Evolutionary conservation across 2,797 vertebrate species (phyloP).

Genomic region (Urocyon cinereoargenteus): DNA sequence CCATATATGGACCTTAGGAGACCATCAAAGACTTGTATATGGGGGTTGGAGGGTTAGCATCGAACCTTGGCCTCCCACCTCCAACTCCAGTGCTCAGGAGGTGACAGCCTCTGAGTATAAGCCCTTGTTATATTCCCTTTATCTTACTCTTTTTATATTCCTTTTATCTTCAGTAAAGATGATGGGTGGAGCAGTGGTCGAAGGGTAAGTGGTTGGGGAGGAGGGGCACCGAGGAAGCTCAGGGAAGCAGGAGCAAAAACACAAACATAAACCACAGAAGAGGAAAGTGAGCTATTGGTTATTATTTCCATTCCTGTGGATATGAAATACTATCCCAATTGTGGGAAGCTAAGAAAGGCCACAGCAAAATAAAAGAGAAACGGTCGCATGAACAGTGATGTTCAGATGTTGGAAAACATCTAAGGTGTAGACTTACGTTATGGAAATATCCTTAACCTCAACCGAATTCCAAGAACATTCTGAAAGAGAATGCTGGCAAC

Average conservation of each 20-base stretch:
- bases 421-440: constrained; percentile 74
- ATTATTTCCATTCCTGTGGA: constrained; percentile 83
- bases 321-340: constrained; percentile 65
- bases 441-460: constrained; percentile 78
- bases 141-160: constrained; percentile 12
- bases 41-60: background rate
- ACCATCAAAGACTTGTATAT: background rate
- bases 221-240: constrained; percentile 35
- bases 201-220: background rate
- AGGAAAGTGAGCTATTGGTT: constrained; percentile 79
- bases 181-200: constrained; percentile 8
- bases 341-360: constrained; percentile 74
- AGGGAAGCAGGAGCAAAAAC: constrained; percentile 52
- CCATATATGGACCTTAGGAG: constrained; percentile 66
- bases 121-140: background rate
- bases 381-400: constrained; percentile 57
- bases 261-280: constrained; percentile 72
- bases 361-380: constrained; percentile 74
- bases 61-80: background rate
- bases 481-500: background rate
- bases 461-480: constrained; percentile 57
- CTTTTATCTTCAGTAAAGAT: constrained; percentile 30
- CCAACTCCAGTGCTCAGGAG: background rate
- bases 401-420: constrained; percentile 74
- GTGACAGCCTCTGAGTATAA: background rate